A percentile compares a stretch with the other conserved stretches of the same genome.
phyloP scores from a whole-genome alignment of 1,140 invertebrate species.

The Ctenoplectra terminalis region DNA sequence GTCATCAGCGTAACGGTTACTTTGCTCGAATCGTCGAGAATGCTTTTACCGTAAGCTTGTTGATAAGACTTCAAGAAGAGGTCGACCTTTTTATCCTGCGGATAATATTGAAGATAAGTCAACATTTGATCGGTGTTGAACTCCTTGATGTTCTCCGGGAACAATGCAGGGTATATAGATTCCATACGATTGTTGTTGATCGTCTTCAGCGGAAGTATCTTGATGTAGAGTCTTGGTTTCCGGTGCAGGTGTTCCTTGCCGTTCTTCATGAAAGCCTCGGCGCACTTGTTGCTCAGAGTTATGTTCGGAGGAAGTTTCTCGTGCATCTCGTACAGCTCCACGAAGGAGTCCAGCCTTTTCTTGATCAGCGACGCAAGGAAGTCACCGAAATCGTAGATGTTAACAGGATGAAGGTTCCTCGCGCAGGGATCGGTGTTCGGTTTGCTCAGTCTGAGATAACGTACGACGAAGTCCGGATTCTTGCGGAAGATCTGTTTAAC shows the following conservation, averaged over 20 bases:
- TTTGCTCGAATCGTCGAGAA: constrained; percentile 52
- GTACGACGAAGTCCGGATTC: constrained; percentile 70
- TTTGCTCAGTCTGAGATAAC: constrained; percentile 67
- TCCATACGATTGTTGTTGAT: constrained; percentile 61
- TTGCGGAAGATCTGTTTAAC: constrained; percentile 60
- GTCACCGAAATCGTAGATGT: constrained; percentile 42
- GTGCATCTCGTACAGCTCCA: constrained; percentile 58
- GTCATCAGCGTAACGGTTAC: constrained; percentile 58
- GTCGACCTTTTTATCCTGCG: constrained; percentile 50
- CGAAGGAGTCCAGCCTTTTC: constrained; percentile 51
- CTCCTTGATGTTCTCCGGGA: constrained; percentile 49
- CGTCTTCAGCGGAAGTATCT: constrained; percentile 60
- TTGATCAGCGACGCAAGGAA: constrained; percentile 62
- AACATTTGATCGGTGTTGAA: constrained; percentile 50
- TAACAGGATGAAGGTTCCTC: not conserved
- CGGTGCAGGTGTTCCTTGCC: constrained; percentile 53
- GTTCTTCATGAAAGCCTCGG: constrained; percentile 68
- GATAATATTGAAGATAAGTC: constrained; percentile 65
- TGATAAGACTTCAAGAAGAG: constrained; percentile 65
- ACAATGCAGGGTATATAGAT: constrained; percentile 63
- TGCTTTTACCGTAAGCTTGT: constrained; percentile 57
- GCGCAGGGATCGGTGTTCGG: fast-evolving
- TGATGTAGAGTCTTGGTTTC: constrained; percentile 56
- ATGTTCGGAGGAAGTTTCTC: not conserved
- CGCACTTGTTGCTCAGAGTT: constrained; percentile 62